Percentiles rank a stretch among this genome's conserved stretches.
Conservation (phyloP, 2,113 vertebrate genomes). For the Onychostoma macrolepis region DNA sequence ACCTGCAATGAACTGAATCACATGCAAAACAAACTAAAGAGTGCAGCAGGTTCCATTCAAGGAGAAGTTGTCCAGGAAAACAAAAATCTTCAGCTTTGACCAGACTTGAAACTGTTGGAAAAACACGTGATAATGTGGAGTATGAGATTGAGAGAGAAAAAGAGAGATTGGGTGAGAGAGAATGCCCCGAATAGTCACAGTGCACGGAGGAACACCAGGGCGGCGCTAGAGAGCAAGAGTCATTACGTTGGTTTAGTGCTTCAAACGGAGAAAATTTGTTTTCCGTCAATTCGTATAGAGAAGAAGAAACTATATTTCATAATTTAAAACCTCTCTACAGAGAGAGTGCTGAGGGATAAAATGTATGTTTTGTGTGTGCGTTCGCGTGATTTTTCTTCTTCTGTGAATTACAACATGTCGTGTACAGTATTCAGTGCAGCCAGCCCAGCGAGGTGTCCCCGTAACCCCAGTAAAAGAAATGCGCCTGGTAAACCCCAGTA, state of each 20-base stretch:
- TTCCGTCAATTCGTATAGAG: slow-evolving; percentile 25
- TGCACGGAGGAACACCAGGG: slow-evolving; percentile 61
- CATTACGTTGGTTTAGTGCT: slow-evolving; percentile 47
- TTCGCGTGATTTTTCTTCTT: neutral
- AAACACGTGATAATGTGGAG: slow-evolving; percentile 16
- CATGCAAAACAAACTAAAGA: slow-evolving; percentile 58
- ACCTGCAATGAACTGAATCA: slow-evolving; percentile 47
- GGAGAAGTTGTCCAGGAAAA: slow-evolving; percentile 31
- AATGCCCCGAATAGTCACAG: slow-evolving; percentile 63
- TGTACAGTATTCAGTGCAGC: slow-evolving; percentile 48
- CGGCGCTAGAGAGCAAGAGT: slow-evolving; percentile 52
- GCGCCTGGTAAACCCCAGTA: slow-evolving; percentile 22
- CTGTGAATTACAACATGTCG: slow-evolving; percentile 12
- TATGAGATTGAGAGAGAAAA: slow-evolving; percentile 14
- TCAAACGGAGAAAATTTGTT: slow-evolving; percentile 43
- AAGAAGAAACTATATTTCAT: slow-evolving; percentile 39
- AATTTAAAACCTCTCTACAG: slow-evolving; percentile 40
- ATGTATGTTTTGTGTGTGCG: slow-evolving; percentile 32
- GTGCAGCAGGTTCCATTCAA: slow-evolving; percentile 46
- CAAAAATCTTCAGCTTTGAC: slow-evolving; percentile 13
- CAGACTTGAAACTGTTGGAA: slow-evolving; percentile 30
- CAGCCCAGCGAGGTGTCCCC: slow-evolving; percentile 41
- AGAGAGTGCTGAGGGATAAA: slow-evolving; percentile 39
- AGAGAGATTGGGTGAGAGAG: slow-evolving; percentile 29
- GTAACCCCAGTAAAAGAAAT: slow-evolving; percentile 33